Evolutionary conservation across 2,888 invertebrate species (phyloP).

Genomic region (Synergus japonicus): DNA sequence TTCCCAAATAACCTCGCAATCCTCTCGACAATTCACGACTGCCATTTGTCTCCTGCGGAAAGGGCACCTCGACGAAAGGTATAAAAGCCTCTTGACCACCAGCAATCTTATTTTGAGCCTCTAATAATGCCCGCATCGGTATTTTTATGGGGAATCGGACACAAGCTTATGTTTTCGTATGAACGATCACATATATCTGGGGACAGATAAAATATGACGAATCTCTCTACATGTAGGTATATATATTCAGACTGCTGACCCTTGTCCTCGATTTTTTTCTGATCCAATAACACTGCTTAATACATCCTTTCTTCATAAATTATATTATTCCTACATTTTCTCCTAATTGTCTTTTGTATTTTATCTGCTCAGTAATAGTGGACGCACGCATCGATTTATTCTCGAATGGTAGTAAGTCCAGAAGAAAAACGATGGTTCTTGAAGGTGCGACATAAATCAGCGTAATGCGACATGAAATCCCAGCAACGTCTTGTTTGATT

Average conservation of each 20-base stretch:
- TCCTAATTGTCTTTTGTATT: neutral
- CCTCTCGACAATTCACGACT: conserved; percentile 35
- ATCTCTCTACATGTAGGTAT: neutral
- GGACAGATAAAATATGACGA: conserved; percentile 40
- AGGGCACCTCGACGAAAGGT: conserved; percentile 37
- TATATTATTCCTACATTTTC: neutral
- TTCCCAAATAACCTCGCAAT: conserved; percentile 39
- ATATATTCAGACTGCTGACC: neutral
- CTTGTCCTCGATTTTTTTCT: neutral
- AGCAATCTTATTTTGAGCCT: conserved; percentile 66
- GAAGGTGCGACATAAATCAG: conserved; percentile 57
- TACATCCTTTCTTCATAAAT: too few relatives aligned
- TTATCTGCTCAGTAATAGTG: neutral
- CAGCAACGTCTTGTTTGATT: conserved; percentile 58
- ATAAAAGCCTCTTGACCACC: conserved; percentile 47
- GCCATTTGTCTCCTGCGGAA: conserved; percentile 42
- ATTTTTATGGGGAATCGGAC: conserved; percentile 62
- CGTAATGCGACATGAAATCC: conserved; percentile 57
- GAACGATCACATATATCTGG: conserved; percentile 47
- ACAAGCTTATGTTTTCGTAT: conserved; percentile 51
- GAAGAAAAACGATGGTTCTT: conserved; percentile 41
- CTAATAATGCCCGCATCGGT: conserved; percentile 62
- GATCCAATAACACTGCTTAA: too few relatives aligned
- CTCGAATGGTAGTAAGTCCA: neutral
- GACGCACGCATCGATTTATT: conserved; percentile 3